Evolutionary conservation across 2,888 invertebrate species (phyloP).

Genomic region (Phorcus lineatus): DNA sequence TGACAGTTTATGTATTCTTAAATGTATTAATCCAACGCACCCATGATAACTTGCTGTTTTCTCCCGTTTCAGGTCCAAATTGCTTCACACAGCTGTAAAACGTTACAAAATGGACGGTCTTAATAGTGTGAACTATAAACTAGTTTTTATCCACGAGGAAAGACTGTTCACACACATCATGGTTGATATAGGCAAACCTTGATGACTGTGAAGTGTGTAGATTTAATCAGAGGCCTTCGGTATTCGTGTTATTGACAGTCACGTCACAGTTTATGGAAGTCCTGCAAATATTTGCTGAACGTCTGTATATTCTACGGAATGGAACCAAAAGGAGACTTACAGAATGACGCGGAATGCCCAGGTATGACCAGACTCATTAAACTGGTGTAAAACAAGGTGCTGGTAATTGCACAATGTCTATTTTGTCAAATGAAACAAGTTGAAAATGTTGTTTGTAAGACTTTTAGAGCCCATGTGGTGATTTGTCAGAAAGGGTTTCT

Average conservation of each 20-base stretch:
- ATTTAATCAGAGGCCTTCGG: neutral
- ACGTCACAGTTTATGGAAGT: neutral
- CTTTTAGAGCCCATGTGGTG: too few relatives aligned
- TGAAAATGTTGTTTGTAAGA: too few relatives aligned
- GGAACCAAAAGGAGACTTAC: too few relatives aligned
- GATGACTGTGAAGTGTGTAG: conserved; percentile 8
- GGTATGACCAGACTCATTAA: too few relatives aligned
- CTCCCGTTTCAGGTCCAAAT: conserved; percentile 83
- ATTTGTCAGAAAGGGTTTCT: too few relatives aligned
- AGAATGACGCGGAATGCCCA: too few relatives aligned
- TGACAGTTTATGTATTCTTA: too few relatives aligned
- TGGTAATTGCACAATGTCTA: too few relatives aligned
- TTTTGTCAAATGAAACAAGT: too few relatives aligned
- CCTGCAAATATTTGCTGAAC: neutral
- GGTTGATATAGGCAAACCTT: conserved; percentile 68
- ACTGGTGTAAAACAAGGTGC: neutral
- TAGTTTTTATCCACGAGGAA: conserved; percentile 53
- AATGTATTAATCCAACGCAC: too few relatives aligned
- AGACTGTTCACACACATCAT: conserved; percentile 69
- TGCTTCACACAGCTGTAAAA: conserved; percentile 88
- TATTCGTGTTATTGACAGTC: neutral
- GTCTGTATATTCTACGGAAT: too few relatives aligned
- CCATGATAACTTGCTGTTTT: too few relatives aligned
- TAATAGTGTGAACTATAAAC: conserved; percentile 87
- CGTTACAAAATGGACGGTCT: conserved; percentile 90